Evolutionary conservation across 2,797 vertebrate species (phyloP), one percentile per base, ranked within the genome.

Genomic region (Pseudochromis fuscus): DNA sequence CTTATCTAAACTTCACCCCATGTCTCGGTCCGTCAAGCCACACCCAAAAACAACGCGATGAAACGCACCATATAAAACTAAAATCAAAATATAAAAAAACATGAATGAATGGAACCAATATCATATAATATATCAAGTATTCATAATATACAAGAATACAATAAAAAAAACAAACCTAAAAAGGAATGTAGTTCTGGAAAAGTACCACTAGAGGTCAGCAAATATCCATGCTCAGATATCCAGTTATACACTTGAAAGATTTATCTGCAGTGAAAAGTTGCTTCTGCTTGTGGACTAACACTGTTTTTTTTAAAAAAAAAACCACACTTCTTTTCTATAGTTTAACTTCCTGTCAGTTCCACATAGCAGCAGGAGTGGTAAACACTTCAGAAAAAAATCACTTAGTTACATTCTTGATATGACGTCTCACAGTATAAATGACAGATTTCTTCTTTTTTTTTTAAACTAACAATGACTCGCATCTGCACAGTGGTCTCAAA

Each of bases 131-230:
- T 89, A 88, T 83, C 83, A 91, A 90, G 86, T 91, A 87, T 87
- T 83, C 63, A 77, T 85, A 87, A 84, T 88, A 77, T 87, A 89
- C 80, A 89, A 82, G 83, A 86, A 88, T 87, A 81, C 70, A 74
- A 80, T 77, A 87, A 67, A 84, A 77, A 92, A 92, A 88, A 80
- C 57, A 84, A 90, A 86, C 67, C 84, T 86, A 84, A 85, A 88
- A 84, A 87, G 84, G 88, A 93, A 94, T 94, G 94, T 91, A 91
- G 82, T 92, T 93, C 87, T 87, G 72, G 48, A 88, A 84, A 88
- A 85, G 64, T 89, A 91, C 90, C 93, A 92, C 89, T 90, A 93
- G 90, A 89, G 90, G 93, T 89, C 94, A 93, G 91, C 90, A 94
- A 92, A 94, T 88, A 89, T 85, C 89, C 92, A 94, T 91, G 91